A percentile compares a stretch with the other conserved stretches of the same genome.
Conservation (phyloP, 2,113 vertebrate genomes). For the Mixornis gularis region DNA sequence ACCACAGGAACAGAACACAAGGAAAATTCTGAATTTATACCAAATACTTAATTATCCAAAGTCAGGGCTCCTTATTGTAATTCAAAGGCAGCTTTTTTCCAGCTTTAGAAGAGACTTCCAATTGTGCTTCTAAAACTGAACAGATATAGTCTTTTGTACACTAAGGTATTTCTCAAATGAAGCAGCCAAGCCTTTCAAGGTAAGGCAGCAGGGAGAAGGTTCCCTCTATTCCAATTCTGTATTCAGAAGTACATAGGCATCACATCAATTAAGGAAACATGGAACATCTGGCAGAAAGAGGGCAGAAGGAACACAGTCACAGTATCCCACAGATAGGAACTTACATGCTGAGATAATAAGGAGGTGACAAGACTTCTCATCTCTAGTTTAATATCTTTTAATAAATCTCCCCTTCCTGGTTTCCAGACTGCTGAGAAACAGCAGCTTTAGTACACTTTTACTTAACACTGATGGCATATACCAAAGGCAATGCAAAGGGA, state of each 20-base stretch:
- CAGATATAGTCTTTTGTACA: neutral
- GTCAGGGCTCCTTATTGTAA: neutral
- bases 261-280: neutral
- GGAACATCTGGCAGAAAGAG: neutral
- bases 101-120: neutral
- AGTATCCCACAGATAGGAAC: neutral
- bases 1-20: neutral
- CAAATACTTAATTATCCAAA: neutral
- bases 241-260: neutral
- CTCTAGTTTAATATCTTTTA: neutral
- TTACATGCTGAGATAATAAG: neutral
- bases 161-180: neutral
- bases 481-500: neutral
- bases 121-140: neutral
- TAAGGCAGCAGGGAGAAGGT: neutral
- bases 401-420: neutral
- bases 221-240: neutral
- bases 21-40: neutral
- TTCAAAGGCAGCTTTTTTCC: neutral
- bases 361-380: neutral
- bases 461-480: neutral
- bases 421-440: neutral
- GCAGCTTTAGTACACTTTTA: neutral
- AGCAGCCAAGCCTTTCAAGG: neutral
- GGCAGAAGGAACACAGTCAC: neutral